Percentiles rank a stretch among this genome's conserved stretches.
Evolutionary conservation across 2,113 vertebrate species (phyloP).

Genomic region (Erythrocercus mccallii): DNA sequence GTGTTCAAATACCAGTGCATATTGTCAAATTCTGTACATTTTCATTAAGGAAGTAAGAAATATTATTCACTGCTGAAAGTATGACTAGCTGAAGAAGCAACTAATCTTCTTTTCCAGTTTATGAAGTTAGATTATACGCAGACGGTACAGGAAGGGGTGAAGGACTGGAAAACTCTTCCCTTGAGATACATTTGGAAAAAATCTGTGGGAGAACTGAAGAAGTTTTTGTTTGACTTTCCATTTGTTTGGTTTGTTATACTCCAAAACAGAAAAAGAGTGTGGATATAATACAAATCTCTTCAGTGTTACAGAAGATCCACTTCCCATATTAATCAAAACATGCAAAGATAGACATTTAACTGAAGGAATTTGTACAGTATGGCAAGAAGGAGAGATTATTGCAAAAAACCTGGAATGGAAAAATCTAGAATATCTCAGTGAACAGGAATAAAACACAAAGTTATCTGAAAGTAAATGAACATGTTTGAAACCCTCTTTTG

Average conservation of each 20-base stretch:
- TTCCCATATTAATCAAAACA: constrained; percentile 48
- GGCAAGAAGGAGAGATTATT: background rate
- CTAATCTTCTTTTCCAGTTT: background rate
- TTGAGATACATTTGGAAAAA: constrained; percentile 47
- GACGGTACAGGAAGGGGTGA: constrained; percentile 2
- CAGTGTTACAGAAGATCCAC: constrained; percentile 16
- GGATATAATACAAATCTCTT: constrained; percentile 40
- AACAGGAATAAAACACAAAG: background rate
- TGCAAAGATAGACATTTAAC: background rate
- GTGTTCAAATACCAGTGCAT: background rate
- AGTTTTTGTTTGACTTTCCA: constrained; percentile 29
- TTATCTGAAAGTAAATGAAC: background rate
- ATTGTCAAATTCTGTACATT: background rate
- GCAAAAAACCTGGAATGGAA: constrained; percentile 30
- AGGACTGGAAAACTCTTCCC: constrained; percentile 17
- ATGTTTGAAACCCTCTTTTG: background rate
- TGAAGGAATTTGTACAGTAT: background rate
- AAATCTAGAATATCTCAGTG: background rate
- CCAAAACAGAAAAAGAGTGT: background rate
- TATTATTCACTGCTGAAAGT: background rate
- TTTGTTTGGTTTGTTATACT: constrained; percentile 27
- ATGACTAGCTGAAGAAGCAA: background rate
- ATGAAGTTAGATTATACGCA: background rate
- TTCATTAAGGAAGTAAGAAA: background rate
- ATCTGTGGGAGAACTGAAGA: constrained; percentile 44